Evolutionary conservation across 2,113 vertebrate genomes (phyloP).

Genomic region (Cynocephalus volans): DNA sequence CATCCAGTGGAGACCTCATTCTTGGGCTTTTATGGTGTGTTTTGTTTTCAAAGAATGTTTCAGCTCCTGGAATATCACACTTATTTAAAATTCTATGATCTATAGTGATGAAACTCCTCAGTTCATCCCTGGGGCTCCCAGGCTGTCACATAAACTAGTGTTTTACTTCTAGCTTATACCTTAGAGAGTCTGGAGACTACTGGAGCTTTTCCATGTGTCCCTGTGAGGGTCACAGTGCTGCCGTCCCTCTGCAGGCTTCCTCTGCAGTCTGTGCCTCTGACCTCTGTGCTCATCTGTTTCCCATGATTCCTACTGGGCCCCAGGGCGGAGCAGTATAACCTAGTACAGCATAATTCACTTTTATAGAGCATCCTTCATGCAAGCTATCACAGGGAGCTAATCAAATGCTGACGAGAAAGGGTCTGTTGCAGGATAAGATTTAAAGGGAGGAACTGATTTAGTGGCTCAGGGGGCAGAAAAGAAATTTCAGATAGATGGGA

Average conservation of each 20-base stretch:
- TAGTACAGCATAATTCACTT: conserved; percentile 82
- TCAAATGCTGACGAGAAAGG: conserved; percentile 79
- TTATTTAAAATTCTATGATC: conserved; percentile 79
- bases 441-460: conserved; percentile 83
- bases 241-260: conserved; percentile 72
- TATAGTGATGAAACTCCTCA: conserved; percentile 69
- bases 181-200: conserved; percentile 78
- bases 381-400: conserved; percentile 81
- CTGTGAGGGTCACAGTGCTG: conserved; percentile 56
- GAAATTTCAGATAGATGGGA: conserved; percentile 77
- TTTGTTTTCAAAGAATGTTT: conserved; percentile 81
- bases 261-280: conserved; percentile 74
- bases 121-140: conserved; percentile 68
- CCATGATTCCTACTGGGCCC: conserved; percentile 84
- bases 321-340: conserved; percentile 70
- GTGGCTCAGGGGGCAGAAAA: conserved; percentile 69
- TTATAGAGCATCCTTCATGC: conserved; percentile 83
- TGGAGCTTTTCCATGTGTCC: conserved; percentile 77
- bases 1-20: conserved; percentile 68
- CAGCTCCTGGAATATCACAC: conserved; percentile 82
- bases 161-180: conserved; percentile 81
- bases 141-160: conserved; percentile 83
- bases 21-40: conserved; percentile 60
- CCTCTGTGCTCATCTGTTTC: conserved; percentile 83
- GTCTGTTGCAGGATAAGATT: conserved; percentile 80